A percentile compares a stretch with the other conserved stretches of the same genome.
Evolutionary conservation across 2,113 vertebrate species (phyloP).

Genomic region (Heterochromis multidens): DNA sequence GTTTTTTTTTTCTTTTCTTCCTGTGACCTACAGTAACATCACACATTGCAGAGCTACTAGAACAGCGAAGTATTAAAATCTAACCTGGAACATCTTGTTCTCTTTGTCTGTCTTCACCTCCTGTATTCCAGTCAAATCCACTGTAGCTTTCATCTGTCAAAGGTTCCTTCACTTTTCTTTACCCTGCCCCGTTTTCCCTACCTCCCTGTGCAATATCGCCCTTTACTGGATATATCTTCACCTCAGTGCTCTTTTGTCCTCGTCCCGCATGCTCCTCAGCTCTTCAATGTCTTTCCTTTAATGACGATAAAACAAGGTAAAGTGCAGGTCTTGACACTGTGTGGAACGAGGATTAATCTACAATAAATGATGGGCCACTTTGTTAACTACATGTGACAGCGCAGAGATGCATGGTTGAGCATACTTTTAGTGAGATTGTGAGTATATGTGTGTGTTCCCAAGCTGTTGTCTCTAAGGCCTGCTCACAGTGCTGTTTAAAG

Average conservation of each 20-base stretch:
- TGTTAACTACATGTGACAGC: conserved; percentile 54
- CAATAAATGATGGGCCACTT: conserved; percentile 53
- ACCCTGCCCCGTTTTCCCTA: background rate
- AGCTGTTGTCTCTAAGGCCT: background rate
- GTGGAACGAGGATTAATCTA: conserved; percentile 44
- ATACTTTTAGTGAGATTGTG: conserved; percentile 26
- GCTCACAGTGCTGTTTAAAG: background rate
- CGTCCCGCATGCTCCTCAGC: background rate
- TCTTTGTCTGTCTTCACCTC: background rate
- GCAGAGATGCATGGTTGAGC: conserved; percentile 52
- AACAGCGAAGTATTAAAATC: conserved; percentile 3
- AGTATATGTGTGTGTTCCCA: background rate
- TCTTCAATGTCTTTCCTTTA: conserved; percentile 28
- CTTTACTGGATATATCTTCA: conserved; percentile 11
- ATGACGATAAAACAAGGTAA: conserved; percentile 44
- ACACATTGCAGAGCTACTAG: background rate
- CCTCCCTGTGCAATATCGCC: conserved; percentile 11
- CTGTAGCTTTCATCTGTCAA: conserved; percentile 8
- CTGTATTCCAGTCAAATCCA: background rate
- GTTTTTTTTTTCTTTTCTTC: conserved; percentile 6
- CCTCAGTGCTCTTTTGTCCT: conserved; percentile 11
- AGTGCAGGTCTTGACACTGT: conserved; percentile 39
- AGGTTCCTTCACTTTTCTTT: background rate
- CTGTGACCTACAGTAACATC: background rate
- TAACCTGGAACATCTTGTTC: conserved; percentile 33